Conservation (phyloP, 2,888 invertebrate genomes). For the Rhingia campestris region DNA sequence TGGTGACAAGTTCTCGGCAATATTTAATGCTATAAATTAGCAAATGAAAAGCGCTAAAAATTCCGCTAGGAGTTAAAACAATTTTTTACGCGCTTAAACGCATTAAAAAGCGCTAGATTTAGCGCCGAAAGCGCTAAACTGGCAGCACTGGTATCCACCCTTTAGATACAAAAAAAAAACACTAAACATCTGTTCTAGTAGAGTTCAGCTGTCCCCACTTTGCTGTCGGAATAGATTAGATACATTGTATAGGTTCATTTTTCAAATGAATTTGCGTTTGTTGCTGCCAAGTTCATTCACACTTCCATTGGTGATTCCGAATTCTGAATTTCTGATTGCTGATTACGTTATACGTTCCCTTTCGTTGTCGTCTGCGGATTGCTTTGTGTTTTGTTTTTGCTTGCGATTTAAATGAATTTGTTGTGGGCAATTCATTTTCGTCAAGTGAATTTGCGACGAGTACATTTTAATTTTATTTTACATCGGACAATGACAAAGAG, state of each 20-base stretch:
- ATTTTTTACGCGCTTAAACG: no score
- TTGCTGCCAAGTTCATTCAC: constrained; percentile 44
- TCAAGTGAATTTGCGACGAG: no score
- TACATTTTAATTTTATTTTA: background rate
- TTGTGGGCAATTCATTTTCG: background rate
- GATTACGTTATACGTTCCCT: no score
- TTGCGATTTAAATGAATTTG: constrained; percentile 40
- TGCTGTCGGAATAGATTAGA: background rate
- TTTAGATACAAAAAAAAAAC: background rate
- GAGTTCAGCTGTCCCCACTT: constrained; percentile 28
- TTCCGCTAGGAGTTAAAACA: no score
- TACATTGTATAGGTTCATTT: constrained; percentile 48
- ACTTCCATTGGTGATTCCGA: background rate
- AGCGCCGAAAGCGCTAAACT: no score
- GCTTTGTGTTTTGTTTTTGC: background rate
- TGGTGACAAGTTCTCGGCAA: no score
- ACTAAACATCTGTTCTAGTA: constrained; percentile 25
- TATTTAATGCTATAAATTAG: no score
- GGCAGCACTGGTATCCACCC: background rate
- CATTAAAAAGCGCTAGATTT: no score
- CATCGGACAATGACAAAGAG: constrained; percentile 13
- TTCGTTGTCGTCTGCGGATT: background rate
- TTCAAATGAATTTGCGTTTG: constrained; percentile 48
- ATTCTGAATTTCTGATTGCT: no score
- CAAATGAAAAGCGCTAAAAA: no score